Percentiles rank a stretch among this genome's conserved stretches.
These are phyloP conservation scores for Penaeus monodon DNA, from an alignment of 2,888 invertebrate species.

Conservation along the genomic window DNA sequence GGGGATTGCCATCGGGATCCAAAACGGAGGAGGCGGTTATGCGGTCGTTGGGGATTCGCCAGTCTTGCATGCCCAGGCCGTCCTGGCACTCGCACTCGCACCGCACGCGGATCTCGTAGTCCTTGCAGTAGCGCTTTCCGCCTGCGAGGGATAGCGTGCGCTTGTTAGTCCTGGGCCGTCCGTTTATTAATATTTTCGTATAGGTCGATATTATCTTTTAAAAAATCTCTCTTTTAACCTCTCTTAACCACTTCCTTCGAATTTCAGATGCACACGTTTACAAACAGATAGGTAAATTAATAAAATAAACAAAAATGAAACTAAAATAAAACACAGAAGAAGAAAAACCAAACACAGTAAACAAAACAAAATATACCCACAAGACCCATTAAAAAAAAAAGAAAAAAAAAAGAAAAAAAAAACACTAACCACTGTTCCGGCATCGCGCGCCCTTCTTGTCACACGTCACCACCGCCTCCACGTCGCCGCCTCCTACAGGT, in stretches of 20 bases:
- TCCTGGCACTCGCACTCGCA: conserved; percentile 75
- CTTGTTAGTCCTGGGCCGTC: too few species aligned
- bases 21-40: conserved; percentile 56
- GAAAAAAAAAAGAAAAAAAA: background rate
- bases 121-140: conserved; percentile 74
- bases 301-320: too few species aligned
- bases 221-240: too few species aligned
- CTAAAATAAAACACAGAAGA: too few species aligned
- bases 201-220: too few species aligned
- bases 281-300: too few species aligned
- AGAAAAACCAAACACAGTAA: background rate
- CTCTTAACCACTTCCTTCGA: too few species aligned
- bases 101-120: conserved; percentile 85
- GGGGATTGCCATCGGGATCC: conserved; percentile 47
- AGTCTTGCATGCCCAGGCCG: conserved; percentile 66
- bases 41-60: conserved; percentile 62
- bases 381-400: background rate
- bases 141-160: conserved; percentile 9
- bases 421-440: conserved; percentile 65
- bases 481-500: conserved; percentile 57
- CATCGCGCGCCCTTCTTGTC: conserved; percentile 65
- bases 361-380: too few species aligned
- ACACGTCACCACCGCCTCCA: conserved; percentile 48
- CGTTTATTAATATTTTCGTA: too few species aligned
- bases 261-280: too few species aligned